phyloP scores from a whole-genome alignment of 2,888 invertebrate species.

The Lasioglossum leucozonium region DNA sequence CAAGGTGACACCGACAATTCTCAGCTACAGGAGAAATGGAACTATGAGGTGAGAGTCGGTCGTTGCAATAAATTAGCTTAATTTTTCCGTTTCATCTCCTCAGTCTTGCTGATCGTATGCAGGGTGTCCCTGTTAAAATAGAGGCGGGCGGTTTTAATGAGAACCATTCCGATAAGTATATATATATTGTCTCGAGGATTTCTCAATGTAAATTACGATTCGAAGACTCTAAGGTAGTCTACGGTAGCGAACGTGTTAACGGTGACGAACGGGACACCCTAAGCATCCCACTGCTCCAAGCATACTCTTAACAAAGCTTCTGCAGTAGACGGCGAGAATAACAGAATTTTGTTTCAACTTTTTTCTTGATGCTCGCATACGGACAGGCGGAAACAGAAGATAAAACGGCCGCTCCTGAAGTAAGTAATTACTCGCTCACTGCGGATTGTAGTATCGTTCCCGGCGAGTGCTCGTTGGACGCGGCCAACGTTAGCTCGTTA shows the following conservation, averaged over 20 bases:
- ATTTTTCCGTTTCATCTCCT: not conserved
- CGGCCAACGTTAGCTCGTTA: slow-evolving; percentile 71
- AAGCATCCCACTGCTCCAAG: not conserved
- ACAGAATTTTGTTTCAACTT: slow-evolving; percentile 63
- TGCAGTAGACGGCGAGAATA: slow-evolving; percentile 42
- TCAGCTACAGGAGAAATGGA: slow-evolving; percentile 81
- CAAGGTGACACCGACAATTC: slow-evolving; percentile 76
- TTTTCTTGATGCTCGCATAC: slow-evolving; percentile 79
- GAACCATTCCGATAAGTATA: not conserved
- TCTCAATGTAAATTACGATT: not conserved
- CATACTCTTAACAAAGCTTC: not conserved
- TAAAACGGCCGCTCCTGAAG: slow-evolving; percentile 80
- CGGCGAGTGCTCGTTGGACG: slow-evolving; percentile 68
- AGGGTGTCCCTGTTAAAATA: not conserved
- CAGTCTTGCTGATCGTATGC: not conserved
- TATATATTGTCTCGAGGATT: no score
- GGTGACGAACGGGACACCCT: not conserved
- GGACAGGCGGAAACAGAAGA: slow-evolving; percentile 82
- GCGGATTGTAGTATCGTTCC: slow-evolving; percentile 75
- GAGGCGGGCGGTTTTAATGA: not conserved
- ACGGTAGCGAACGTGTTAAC: not conserved
- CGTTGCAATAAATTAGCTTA: not conserved
- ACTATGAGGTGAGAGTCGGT: slow-evolving; percentile 81
- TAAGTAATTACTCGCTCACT: slow-evolving; percentile 80
- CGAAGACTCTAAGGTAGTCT: not conserved